Base-by-base conservation (phyloP, 1,140 invertebrate genomes). In the Whitmania pigra region DNA sequence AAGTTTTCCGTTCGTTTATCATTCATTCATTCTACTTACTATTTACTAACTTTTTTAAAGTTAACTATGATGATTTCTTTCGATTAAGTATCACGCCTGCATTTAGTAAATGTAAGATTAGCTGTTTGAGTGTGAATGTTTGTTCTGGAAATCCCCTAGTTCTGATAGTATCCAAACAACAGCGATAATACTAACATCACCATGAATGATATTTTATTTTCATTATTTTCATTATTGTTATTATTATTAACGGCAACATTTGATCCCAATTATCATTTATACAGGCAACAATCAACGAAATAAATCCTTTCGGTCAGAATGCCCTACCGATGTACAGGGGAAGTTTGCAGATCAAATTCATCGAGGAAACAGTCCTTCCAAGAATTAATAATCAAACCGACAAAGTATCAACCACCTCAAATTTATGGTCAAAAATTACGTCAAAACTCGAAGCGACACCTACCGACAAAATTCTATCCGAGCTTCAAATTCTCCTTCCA, bases 221-320 rank as follows among this genome's bases (percentile, higher is more conserved):
- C 9, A 57, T 57, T 25, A 57, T 57, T 25, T 4, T 57, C 9
- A n/a, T 57, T 25, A 57, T 57, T 25, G 9, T 57, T 25, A n/a
- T 57, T 25, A n/a, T 57, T 57, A n/a, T 57, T 25, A 57, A 4
- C 9, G 9, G 2, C 9, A 57, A 9, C 54, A 57, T 57, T 57
- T 57, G 25, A 25, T 57, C 2, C 9, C 54, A 57, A 57, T 2
- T 63, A 7, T 25, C 57, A 63, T 25, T 31, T 63, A 1, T 31
- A 6, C 22, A 63, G 57, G 57, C 57, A 63, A 31, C 22, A 22
- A 63, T 63, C 57, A 63, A 31, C 13, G 57, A 63, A 31, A 63
- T 63, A 18, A 31, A 63, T 63, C 29, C 57, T 31, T 63, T 63
- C 57, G 57, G 22, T 63, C 57, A 63, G 57, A 63, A 63, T 31